Conservation (phyloP, 2,797 vertebrate species). For the Sorex maritimensis region DNA sequence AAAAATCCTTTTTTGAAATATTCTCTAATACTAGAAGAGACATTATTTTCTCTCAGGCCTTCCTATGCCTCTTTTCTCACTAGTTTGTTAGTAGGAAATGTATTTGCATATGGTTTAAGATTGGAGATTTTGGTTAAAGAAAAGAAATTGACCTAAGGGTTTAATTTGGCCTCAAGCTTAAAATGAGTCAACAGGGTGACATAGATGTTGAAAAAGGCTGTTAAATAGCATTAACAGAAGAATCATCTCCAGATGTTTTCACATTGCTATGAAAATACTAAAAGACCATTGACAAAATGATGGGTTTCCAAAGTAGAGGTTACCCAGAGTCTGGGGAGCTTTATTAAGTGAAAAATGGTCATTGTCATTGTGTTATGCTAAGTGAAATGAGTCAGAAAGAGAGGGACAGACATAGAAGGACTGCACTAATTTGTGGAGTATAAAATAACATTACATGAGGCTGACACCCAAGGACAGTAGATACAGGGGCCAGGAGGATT, state of each 20-base stretch:
- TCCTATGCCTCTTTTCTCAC: background rate
- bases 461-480: no score
- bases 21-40: slow-evolving; percentile 77
- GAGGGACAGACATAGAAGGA: no score
- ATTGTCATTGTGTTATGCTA: background rate
- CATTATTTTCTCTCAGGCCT: slow-evolving; percentile 9
- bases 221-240: background rate
- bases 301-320: background rate
- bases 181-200: slow-evolving; percentile 55
- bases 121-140: background rate
- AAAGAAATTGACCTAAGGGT: slow-evolving; percentile 42
- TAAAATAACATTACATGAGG: no score
- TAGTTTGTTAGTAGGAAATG: slow-evolving; percentile 47
- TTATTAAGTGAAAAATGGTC: background rate
- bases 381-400: no score
- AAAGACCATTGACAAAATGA: background rate
- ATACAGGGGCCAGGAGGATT: no score
- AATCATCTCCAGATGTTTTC: slow-evolving; percentile 45
- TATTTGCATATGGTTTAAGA: slow-evolving; percentile 31
- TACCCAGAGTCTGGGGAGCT: background rate
- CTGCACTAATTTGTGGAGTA: no score
- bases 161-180: slow-evolving; percentile 47
- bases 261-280: background rate
- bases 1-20: slow-evolving; percentile 39
- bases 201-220: slow-evolving; percentile 58